Percentiles rank a stretch among this genome's conserved stretches.
These are phyloP conservation scores for Sinosuthora webbiana DNA, from an alignment of 2,113 vertebrate genomes.

Conservation along the genomic window DNA sequence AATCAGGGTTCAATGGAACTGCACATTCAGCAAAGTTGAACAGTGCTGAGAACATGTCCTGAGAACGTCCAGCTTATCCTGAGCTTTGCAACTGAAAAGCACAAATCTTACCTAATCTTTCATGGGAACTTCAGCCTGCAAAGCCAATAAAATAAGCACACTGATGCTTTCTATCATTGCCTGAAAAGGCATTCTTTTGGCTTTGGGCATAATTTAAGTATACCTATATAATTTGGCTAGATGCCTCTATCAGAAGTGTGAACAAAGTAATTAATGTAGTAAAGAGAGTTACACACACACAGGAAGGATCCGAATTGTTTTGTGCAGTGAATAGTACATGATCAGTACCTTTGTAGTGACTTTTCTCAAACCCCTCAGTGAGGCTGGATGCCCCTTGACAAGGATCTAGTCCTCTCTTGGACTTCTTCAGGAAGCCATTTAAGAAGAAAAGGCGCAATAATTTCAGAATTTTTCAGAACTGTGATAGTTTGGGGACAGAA, in stretches of 20 bases:
- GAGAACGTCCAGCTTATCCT: neutral
- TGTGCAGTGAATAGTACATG: neutral
- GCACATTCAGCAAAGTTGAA: conserved; percentile 13
- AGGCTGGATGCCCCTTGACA: neutral
- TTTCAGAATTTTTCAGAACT: neutral
- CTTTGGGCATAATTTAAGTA: neutral
- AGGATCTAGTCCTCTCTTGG: neutral
- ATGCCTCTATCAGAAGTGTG: neutral
- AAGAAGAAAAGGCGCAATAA: neutral
- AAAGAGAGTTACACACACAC: neutral
- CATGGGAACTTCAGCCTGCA: conserved; percentile 21
- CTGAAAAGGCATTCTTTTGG: neutral
- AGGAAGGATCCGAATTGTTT: neutral
- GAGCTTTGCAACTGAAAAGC: conserved; percentile 24
- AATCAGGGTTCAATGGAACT: conserved; percentile 1
- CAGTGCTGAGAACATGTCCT: neutral
- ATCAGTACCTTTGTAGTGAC: neutral
- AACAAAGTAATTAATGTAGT: neutral
- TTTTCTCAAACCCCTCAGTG: neutral
- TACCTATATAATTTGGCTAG: neutral
- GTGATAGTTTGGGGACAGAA: neutral
- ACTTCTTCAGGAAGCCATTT: neutral
- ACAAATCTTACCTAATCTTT: neutral
- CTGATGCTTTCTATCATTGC: neutral
- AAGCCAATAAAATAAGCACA: neutral